Conservation (phyloP, 2,888 invertebrate species). For the Acanthosepion esculentum region DNA sequence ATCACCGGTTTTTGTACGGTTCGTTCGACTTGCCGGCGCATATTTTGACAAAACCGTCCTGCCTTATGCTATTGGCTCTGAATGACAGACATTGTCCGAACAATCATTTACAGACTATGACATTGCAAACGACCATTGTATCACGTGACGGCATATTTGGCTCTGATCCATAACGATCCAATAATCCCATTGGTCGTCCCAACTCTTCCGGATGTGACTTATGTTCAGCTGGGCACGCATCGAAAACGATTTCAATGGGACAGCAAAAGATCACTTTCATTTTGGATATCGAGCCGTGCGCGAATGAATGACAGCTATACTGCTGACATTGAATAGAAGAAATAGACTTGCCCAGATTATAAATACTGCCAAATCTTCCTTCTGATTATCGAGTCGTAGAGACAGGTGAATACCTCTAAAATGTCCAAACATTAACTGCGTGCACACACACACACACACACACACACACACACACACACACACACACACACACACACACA, state of each 20-base stretch:
- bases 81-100: slow-evolving; percentile 21
- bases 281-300: not conserved
- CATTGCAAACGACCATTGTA: not conserved
- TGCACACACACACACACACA: not conserved
- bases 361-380: not conserved
- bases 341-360: not conserved
- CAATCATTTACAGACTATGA: slow-evolving; percentile 8
- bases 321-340: not conserved
- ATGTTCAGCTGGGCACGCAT: not conserved
- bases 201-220: slow-evolving; percentile 17
- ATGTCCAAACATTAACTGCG: not conserved
- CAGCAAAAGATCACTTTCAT: not conserved
- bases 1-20: not conserved
- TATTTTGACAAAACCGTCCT: not conserved
- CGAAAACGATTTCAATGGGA: not conserved
- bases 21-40: not conserved
- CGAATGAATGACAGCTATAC: not conserved
- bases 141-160: not conserved
- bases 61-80: not conserved
- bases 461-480: not conserved
- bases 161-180: not conserved
- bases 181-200: not conserved
- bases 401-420: not conserved
- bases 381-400: not conserved
- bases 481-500: not conserved